Evolutionary conservation across 1,140 invertebrate genomes (phyloP), one percentile per base, ranked within the genome.

Genomic region (Bursaphelenchus mucronatus): DNA sequence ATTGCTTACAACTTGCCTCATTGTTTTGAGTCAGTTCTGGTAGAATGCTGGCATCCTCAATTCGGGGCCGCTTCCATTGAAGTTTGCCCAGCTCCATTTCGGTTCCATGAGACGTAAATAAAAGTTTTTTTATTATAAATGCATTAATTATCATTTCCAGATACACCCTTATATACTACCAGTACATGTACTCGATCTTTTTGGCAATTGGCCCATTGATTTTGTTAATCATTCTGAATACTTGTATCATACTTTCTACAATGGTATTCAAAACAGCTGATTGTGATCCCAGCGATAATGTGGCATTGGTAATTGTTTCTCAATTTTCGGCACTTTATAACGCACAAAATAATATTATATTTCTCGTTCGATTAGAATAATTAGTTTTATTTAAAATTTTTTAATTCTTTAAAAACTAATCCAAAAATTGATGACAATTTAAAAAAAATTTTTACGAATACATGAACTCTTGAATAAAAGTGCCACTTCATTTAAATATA

Each of bases 1-100:
- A 68, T 78, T 13, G n/a, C 76, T 15, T 79, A 79, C 73, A 79
- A 79, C 55, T 45, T 81, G 51, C 77, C 77, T 10, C 79, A 81
- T 44, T 81, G 68, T 59, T 79, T 79, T 58, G 77, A 79, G 63
- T 57, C 67, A 30, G 61, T 80, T 55, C 51, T 80, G 6, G 54
- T 79, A 10, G 73, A 81, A 21, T 79, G 77, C 59, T 79, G 78
- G 73, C 76, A 80, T 54, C 47, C 63, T 11, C 47, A 68, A 6
- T 80, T 79, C n/a, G 50, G 72, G n/a, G 72, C 66, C 43, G 43
- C 54, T 30, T 68, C 70, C 17, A 49, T 72, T 40, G 77, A 79
- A 71, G 66, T 81, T n/a, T 79, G 77, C 67, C 79, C 77, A n/a
- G 71, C 70, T 4, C 73, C 77, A 10, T 67, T 81, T 45, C 54